phyloP scores from a whole-genome alignment of 2,888 invertebrate species.

The Chaetogeoica ovagalla region DNA sequence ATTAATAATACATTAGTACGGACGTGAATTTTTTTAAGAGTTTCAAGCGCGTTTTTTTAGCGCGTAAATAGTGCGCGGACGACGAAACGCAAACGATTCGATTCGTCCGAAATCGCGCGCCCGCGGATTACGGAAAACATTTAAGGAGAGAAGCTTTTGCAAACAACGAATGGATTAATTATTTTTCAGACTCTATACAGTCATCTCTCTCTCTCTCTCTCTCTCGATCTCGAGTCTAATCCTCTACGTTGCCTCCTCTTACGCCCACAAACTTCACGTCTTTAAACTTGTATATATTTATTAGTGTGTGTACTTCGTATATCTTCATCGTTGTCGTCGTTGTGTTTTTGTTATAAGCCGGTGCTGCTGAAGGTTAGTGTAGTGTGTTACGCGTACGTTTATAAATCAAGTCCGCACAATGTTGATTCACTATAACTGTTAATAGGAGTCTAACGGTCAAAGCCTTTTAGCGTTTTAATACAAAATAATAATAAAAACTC shows the following conservation, averaged over 20 bases:
- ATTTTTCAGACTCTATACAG: background rate
- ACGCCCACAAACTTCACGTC: background rate
- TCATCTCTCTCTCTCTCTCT: too few species aligned
- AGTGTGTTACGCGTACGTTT: background rate
- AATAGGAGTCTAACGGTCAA: background rate
- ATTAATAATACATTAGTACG: too few species aligned
- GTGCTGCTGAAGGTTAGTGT: too few species aligned
- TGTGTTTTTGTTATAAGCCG: background rate
- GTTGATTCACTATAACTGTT: background rate
- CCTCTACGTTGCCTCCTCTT: background rate
- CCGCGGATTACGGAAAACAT: background rate
- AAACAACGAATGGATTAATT: slow-evolving; percentile 44
- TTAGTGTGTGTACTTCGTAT: background rate
- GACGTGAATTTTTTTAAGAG: too few species aligned
- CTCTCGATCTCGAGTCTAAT: background rate
- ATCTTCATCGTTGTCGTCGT: too few species aligned
- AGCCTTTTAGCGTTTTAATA: background rate
- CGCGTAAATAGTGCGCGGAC: background rate
- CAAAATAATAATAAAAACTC: background rate
- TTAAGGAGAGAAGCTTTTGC: slow-evolving; percentile 35
- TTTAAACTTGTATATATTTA: slow-evolving; percentile 10
- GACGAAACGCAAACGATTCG: background rate
- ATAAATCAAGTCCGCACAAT: slow-evolving; percentile 2
- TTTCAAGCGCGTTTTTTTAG: too few species aligned
- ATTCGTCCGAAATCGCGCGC: background rate